phyloP scores from a whole-genome alignment of 2,797 vertebrate species.

The Fratercula arctica region DNA sequence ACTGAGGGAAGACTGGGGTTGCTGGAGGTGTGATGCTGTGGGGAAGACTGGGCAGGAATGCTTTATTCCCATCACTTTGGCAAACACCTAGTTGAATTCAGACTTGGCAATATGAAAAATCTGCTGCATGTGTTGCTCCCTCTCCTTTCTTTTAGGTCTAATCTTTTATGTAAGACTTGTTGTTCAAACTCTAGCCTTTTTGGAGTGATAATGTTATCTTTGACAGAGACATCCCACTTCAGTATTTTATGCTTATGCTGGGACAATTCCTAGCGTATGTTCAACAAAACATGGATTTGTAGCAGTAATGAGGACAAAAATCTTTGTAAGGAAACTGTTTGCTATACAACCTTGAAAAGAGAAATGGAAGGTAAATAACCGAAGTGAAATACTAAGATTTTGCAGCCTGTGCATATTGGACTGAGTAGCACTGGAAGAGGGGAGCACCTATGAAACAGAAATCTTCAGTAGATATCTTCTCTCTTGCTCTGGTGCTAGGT shows the following conservation, averaged over 20 bases:
- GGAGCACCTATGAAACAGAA: neutral
- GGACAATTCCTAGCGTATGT: neutral
- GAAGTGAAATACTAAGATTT: neutral
- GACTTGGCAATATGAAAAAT: neutral
- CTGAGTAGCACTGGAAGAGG: neutral
- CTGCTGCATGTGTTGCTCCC: accelerated
- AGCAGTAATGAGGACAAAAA: neutral
- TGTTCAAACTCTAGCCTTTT: neutral
- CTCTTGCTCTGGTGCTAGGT: neutral
- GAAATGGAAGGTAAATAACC: neutral
- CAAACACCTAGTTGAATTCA: neutral
- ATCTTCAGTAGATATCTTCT: neutral
- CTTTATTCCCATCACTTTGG: neutral
- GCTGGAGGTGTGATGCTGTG: neutral
- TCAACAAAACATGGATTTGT: neutral
- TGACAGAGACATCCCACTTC: neutral
- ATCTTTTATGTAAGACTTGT: neutral
- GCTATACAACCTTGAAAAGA: neutral
- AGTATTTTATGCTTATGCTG: neutral
- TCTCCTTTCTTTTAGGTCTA: neutral
- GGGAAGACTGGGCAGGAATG: neutral
- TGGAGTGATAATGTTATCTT: neutral
- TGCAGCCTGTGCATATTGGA: neutral
- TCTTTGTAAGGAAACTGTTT: neutral
- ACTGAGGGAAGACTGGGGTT: neutral